Evolutionary conservation across 2,113 vertebrate species (phyloP).

Genomic region (Toxostoma redivivum): DNA sequence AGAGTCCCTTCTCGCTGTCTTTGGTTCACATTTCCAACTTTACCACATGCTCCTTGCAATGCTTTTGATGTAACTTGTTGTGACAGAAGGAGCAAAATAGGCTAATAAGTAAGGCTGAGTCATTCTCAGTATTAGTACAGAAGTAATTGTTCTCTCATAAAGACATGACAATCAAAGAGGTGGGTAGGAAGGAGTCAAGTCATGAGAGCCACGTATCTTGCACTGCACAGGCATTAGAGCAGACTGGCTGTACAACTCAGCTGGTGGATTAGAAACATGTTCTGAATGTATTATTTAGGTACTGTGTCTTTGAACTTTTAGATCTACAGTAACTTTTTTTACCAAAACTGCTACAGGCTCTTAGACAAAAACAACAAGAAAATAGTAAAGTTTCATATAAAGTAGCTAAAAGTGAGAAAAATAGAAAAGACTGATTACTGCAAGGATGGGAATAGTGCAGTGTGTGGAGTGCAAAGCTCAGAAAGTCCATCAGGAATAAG

Average conservation of each 20-base stretch:
- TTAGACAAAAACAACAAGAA: background rate
- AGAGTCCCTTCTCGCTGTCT: background rate
- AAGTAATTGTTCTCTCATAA: conserved; percentile 19
- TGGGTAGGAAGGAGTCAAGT: background rate
- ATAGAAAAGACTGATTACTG: background rate
- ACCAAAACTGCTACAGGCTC: background rate
- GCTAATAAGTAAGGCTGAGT: background rate
- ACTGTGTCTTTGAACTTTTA: background rate
- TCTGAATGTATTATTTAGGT: background rate
- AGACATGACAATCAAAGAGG: background rate
- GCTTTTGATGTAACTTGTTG: conserved; percentile 9
- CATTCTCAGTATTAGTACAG: background rate
- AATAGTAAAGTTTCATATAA: background rate
- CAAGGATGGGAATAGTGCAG: background rate
- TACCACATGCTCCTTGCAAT: background rate
- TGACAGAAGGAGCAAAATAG: conserved; percentile 18
- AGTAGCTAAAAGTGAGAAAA: background rate
- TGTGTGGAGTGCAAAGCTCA: background rate
- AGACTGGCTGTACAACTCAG: background rate
- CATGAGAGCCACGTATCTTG: background rate
- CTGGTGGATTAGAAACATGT: background rate
- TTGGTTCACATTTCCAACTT: background rate
- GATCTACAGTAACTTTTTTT: background rate
- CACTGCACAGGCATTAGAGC: background rate
- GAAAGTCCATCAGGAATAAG: background rate